phyloP scores from a whole-genome alignment of 2,113 vertebrate genomes.

The Lontra canadensis region DNA sequence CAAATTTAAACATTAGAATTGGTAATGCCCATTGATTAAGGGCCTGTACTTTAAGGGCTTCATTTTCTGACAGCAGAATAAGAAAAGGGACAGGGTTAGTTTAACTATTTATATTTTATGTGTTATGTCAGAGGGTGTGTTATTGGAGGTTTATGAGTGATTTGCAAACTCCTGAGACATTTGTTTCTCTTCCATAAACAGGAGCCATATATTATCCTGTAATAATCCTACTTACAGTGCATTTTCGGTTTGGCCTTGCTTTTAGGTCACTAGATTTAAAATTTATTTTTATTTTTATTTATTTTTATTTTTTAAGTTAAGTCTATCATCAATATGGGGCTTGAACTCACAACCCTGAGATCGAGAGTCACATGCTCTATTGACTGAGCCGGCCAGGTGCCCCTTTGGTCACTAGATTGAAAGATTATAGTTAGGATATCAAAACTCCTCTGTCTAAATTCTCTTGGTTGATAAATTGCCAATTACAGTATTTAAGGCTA shows the following conservation, averaged over 20 bases:
- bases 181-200: background rate
- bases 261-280: background rate
- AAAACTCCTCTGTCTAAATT: background rate
- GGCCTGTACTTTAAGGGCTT: background rate
- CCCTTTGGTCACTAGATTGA: background rate
- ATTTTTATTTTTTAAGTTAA: background rate
- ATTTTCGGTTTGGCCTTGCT: conserved; percentile 12
- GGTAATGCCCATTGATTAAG: background rate
- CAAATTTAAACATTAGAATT: background rate
- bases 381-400: background rate
- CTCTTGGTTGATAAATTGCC: background rate
- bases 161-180: background rate
- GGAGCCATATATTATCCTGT: background rate
- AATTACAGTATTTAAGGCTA: background rate
- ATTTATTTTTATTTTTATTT: background rate
- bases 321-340: background rate
- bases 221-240: conserved; percentile 13
- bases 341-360: background rate
- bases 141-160: background rate
- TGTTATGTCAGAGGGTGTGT: background rate
- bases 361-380: background rate
- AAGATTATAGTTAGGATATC: background rate
- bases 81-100: background rate
- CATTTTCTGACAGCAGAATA: background rate
- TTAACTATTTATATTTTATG: conserved; percentile 10